Percentiles rank a stretch among this genome's conserved stretches.
Conservation (phyloP, 1,140 invertebrate genomes). For the Penaeus japonicus region DNA sequence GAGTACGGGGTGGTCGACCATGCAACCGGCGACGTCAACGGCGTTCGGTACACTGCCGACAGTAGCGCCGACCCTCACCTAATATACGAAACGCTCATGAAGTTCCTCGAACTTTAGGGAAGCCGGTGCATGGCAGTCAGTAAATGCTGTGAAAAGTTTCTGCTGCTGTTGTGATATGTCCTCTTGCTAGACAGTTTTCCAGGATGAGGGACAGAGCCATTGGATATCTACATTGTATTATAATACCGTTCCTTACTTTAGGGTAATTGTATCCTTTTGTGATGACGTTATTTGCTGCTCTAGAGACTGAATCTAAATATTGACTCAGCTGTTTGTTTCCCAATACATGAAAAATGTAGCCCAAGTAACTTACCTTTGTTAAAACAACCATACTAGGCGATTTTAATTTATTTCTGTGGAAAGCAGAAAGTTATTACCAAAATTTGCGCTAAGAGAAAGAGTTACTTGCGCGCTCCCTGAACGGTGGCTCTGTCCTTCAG, state of each 20-base stretch:
- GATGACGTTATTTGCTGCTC: too few species aligned
- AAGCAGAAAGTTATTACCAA: background rate
- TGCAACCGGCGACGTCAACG: conserved; percentile 37
- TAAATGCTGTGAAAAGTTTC: too few species aligned
- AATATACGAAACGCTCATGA: conserved; percentile 44
- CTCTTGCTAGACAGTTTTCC: background rate
- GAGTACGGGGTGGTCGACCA: conserved; percentile 49
- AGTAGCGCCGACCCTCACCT: conserved; percentile 37
- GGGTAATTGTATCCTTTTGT: too few species aligned
- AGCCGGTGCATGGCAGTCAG: background rate
- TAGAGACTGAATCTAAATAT: too few species aligned
- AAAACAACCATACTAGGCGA: too few species aligned
- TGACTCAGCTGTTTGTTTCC: too few species aligned
- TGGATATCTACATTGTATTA: too few species aligned
- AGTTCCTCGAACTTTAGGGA: conserved; percentile 31
- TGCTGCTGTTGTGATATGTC: background rate
- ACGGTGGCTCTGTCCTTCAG: background rate
- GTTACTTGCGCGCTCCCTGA: background rate
- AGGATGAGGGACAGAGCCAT: too few species aligned
- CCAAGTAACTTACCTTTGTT: too few species aligned
- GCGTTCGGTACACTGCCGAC: conserved; percentile 45
- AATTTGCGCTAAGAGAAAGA: background rate
- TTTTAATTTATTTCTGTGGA: too few species aligned
- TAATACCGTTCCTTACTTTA: too few species aligned
- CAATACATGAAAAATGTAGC: too few species aligned